phyloP scores from a whole-genome alignment of 2,797 vertebrate species.

The Phataginus tetradactyla region DNA sequence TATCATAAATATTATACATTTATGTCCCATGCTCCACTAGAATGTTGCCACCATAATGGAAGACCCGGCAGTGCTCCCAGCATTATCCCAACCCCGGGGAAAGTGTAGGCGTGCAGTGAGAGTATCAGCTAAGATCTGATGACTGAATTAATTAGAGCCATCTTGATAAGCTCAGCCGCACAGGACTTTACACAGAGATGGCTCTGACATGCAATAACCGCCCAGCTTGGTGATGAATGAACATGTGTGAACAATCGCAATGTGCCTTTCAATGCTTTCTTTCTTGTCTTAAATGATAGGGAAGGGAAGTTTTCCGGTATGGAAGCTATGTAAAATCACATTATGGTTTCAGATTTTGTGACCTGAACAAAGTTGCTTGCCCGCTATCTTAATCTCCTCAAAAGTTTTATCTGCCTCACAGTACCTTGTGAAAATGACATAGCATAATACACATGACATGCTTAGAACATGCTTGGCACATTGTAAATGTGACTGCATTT shows the following conservation, averaged over 20 bases:
- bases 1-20: neutral
- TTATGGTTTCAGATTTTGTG: neutral
- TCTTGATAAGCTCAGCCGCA: neutral
- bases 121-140: neutral
- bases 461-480: neutral
- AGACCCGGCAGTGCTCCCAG: neutral
- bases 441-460: neutral
- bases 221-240: neutral
- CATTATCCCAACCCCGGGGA: neutral
- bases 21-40: neutral
- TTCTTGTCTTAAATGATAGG: neutral
- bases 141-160: neutral
- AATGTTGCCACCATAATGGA: neutral
- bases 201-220: neutral
- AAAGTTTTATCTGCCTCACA: neutral
- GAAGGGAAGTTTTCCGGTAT: neutral
- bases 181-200: neutral
- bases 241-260: neutral
- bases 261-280: neutral
- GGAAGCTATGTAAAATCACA: neutral
- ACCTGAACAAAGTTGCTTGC: neutral
- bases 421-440: neutral
- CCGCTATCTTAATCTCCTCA: neutral
- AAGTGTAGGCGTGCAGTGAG: neutral
- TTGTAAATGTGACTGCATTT: neutral